Base-by-base conservation (phyloP, 2,888 invertebrate species). In the Noctua fimbriata region DNA sequence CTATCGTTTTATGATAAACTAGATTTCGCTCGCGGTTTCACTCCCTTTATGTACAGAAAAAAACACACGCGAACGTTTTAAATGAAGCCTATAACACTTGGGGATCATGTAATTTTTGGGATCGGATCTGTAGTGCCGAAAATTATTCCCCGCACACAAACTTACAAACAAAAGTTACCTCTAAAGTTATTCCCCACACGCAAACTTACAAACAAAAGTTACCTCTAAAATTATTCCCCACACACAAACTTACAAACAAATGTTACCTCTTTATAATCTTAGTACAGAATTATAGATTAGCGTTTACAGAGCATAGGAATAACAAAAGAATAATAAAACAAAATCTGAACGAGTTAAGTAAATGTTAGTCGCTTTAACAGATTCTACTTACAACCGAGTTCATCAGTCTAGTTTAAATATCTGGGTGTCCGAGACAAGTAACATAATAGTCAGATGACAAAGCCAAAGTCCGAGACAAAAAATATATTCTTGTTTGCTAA, bases 281-380 rank as follows among this genome's bases (percentile, higher is more conserved):
- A 49, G 18, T 18, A n/a, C n/a, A n/a, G n/a, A n/a, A n/a, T n/a
- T n/a, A 18, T 52, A 44, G 14, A 44, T 58, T 58, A 0, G 2
- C 7, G 21, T 36, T 32, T 60, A 12, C n/a, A 14, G 55, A 72
- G 36, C 47, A 70, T 76, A 73, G 66, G 58, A 73, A 73, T 36
- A 12, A 2, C 12, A 58, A 28, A 52, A 52, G 16, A 36, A 36
- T 5, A 36, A 36, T 36, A 47, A 21, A 7, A 18, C 14, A 12
- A 16, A 41, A 7, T 16, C 7, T 44, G 2, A 2, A n/a, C 24
- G n/a, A 67, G 41, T 44, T 44, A 7, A n/a, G n/a, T 66, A 66
- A 66, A 66, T 41, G 2, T 21, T 41, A 41, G 41, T 24, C 12
- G 41, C 41, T 44, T n/a, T 44, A 5, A 66, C 21, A 66, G 24